These are phyloP conservation scores for Ips typographus DNA, from an alignment of 1,140 invertebrate species.

Conservation along the genomic window DNA sequence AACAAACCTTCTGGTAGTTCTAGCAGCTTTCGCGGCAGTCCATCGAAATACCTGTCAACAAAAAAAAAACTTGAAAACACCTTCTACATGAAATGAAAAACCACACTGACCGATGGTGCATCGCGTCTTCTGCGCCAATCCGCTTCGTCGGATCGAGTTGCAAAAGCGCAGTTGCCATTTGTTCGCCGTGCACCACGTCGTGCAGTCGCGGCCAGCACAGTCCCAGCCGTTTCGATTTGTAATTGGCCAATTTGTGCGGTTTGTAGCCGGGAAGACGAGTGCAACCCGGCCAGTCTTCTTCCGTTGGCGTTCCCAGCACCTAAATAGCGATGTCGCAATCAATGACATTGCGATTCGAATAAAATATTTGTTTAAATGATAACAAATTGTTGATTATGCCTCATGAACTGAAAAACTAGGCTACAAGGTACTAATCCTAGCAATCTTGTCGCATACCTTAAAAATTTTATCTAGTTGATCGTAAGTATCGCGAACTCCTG, in stretches of 20 bases:
- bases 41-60: slow-evolving; percentile 71
- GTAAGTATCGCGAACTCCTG: slow-evolving; percentile 90
- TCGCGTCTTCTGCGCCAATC: slow-evolving; percentile 84
- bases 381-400: no score
- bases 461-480: slow-evolving; percentile 98
- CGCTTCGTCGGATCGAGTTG: slow-evolving; percentile 85
- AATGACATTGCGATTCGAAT: neutral
- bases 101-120: slow-evolving; percentile 67
- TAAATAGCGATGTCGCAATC: slow-evolving; percentile 41
- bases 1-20: slow-evolving; percentile 77
- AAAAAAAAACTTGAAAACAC: neutral
- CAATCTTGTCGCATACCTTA: slow-evolving; percentile 60
- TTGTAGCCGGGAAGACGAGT: slow-evolving; percentile 83
- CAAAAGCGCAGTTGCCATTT: slow-evolving; percentile 80
- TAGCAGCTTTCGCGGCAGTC: slow-evolving; percentile 84
- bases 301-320: slow-evolving; percentile 88
- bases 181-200: slow-evolving; percentile 84
- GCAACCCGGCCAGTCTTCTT: slow-evolving; percentile 88
- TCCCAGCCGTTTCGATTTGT: slow-evolving; percentile 76
- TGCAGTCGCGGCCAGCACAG: slow-evolving; percentile 85
- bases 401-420: no score
- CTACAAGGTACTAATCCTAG: no score
- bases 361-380: neutral
- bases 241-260: slow-evolving; percentile 75
- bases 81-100: neutral